Conservation (phyloP, 2,888 invertebrate species). For the Uropetala carovei region DNA sequence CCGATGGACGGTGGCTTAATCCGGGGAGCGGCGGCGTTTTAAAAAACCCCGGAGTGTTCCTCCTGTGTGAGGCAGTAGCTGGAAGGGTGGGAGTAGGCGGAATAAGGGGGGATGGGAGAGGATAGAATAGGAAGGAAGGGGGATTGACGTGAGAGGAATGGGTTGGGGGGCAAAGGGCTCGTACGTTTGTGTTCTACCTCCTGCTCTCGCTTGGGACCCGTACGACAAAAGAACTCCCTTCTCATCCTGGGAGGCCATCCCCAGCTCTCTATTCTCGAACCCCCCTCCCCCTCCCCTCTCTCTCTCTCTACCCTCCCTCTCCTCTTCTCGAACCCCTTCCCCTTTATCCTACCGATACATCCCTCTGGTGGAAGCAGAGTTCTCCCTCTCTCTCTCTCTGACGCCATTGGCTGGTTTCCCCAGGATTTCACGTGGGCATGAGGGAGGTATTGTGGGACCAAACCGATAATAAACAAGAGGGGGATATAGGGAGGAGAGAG, state of each 20-base stretch:
- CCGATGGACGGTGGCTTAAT: slow-evolving; percentile 53
- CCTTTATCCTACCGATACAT: not conserved
- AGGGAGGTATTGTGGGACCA: slow-evolving; percentile 2
- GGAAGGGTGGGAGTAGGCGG: not conserved
- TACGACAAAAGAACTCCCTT: not conserved
- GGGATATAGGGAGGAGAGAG: not conserved
- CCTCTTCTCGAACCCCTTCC: not conserved
- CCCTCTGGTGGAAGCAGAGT: not conserved
- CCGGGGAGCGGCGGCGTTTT: slow-evolving; percentile 23
- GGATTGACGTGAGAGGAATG: not conserved
- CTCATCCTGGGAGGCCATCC: not conserved
- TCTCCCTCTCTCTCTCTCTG: not conserved
- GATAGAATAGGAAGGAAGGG: not conserved
- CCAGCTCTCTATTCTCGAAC: not conserved
- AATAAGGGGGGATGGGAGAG: not conserved
- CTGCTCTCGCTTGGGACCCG: not conserved
- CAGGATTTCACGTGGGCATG: not conserved
- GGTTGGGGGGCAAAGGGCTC: not conserved
- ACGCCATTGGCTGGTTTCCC: not conserved
- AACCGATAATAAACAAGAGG: slow-evolving; percentile 24
- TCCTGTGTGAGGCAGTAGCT: not conserved
- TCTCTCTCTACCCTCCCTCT: not conserved
- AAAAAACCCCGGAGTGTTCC: not conserved
- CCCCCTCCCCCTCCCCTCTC: not conserved
- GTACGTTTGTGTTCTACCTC: not conserved